These are phyloP conservation scores for Phalloptychus januarius DNA, from an alignment of 2,797 vertebrate genomes.

Conservation along the genomic window DNA sequence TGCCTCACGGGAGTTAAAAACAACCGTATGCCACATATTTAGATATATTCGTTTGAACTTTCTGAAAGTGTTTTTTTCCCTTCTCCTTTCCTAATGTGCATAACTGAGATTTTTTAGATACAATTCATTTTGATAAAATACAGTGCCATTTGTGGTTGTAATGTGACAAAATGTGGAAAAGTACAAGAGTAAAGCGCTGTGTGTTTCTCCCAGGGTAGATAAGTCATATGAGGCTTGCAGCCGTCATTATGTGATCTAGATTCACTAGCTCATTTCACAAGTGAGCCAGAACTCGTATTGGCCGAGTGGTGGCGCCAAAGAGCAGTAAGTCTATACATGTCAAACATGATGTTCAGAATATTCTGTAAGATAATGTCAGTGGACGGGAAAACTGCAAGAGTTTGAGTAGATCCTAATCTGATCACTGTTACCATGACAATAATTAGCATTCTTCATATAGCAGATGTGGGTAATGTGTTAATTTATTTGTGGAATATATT, in stretches of 20 bases:
- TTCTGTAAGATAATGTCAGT: neutral
- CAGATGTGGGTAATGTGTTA: neutral
- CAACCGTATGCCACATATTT: neutral
- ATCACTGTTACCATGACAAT: neutral
- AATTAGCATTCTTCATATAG: no score
- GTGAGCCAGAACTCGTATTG: neutral
- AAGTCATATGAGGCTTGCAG: neutral
- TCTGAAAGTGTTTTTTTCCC: neutral
- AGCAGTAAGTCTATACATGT: neutral
- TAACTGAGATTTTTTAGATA: neutral
- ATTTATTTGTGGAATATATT: neutral
- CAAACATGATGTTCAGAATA: neutral
- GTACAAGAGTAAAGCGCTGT: neutral
- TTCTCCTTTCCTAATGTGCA: neutral
- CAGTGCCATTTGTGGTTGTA: neutral
- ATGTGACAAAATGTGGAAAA: neutral
- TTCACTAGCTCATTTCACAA: no score
- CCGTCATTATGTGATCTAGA: neutral
- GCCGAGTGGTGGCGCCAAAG: conserved; percentile 37
- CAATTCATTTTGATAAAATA: neutral
- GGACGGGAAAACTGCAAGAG: neutral
- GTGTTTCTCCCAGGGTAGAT: no score
- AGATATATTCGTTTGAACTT: neutral
- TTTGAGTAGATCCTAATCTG: neutral
- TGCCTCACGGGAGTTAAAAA: neutral